Evolutionary conservation across 2,797 vertebrate species (phyloP).

Genomic region (Okamejei kenojei): DNA sequence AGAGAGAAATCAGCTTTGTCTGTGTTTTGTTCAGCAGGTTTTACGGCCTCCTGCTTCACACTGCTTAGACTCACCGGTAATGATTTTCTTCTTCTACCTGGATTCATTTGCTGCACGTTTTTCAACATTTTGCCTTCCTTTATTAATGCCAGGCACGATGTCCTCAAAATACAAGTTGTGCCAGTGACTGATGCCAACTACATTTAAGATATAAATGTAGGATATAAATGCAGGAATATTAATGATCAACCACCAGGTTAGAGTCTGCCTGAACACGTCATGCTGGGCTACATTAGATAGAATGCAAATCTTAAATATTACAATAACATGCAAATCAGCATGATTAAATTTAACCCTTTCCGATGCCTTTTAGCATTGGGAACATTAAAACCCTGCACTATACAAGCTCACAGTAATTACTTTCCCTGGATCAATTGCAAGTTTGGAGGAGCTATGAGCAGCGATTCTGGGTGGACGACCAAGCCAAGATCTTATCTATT

Average conservation of each 20-base stretch:
- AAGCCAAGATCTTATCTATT: too few relatives aligned
- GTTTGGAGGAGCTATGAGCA: too few relatives aligned
- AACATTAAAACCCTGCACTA: background rate
- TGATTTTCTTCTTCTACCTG: constrained; percentile 20
- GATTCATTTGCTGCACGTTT: background rate
- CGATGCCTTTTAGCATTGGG: background rate
- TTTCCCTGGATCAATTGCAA: too few relatives aligned
- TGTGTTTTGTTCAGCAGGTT: background rate
- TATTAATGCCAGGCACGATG: background rate
- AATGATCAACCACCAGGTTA: constrained; percentile 3
- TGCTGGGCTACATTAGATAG: background rate
- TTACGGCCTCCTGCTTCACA: background rate
- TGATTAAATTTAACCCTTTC: constrained; percentile 21
- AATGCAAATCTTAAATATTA: background rate
- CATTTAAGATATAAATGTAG: background rate
- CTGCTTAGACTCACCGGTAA: background rate
- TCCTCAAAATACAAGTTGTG: background rate
- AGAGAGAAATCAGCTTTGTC: background rate
- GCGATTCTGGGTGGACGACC: too few relatives aligned
- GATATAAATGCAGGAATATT: background rate
- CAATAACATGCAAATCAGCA: background rate
- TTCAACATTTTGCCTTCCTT: background rate
- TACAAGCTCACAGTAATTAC: too few relatives aligned
- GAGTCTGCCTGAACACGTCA: constrained; percentile 1
- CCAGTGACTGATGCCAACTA: background rate